These are phyloP conservation scores for Synodontis membranacea DNA, from an alignment of 2,113 vertebrate species.

Conservation along the genomic window DNA sequence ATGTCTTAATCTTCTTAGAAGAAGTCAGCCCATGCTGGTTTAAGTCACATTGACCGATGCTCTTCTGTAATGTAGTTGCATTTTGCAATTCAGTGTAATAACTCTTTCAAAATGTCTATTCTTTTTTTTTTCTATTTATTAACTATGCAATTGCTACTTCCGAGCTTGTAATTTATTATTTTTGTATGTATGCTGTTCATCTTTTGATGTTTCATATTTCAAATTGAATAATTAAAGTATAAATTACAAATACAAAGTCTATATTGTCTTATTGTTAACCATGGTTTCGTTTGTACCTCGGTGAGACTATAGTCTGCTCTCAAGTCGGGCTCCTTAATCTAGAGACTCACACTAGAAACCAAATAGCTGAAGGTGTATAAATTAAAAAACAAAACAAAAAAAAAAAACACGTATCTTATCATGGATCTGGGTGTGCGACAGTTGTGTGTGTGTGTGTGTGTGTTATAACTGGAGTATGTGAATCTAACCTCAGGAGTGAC, in stretches of 20 bases:
- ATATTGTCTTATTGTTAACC: not conserved
- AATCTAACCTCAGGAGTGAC: constrained; percentile 71
- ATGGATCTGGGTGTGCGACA: not conserved
- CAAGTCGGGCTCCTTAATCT: too few species aligned
- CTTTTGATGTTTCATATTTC: not conserved
- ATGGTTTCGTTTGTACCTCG: not conserved
- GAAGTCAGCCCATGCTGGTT: constrained; percentile 8
- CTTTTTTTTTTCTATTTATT: constrained; percentile 5
- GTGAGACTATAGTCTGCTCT: not conserved
- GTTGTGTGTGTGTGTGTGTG: not conserved
- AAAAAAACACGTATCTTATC: not conserved
- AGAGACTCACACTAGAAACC: not conserved
- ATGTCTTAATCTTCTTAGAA: constrained; percentile 9
- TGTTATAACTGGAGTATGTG: not conserved
- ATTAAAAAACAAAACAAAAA: too few species aligned
- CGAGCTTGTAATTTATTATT: constrained; percentile 17
- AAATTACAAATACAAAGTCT: not conserved
- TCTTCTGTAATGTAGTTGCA: constrained; percentile 19
- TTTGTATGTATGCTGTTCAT: not conserved
- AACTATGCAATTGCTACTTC: not conserved
- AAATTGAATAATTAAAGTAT: not conserved
- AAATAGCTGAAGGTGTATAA: not conserved
- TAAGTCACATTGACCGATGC: constrained; percentile 53
- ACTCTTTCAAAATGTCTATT: not conserved
- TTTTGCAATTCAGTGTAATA: constrained; percentile 7